Evolutionary conservation across 2,888 invertebrate genomes (phyloP).

Genomic region (Drosophila melanosoma): DNA sequence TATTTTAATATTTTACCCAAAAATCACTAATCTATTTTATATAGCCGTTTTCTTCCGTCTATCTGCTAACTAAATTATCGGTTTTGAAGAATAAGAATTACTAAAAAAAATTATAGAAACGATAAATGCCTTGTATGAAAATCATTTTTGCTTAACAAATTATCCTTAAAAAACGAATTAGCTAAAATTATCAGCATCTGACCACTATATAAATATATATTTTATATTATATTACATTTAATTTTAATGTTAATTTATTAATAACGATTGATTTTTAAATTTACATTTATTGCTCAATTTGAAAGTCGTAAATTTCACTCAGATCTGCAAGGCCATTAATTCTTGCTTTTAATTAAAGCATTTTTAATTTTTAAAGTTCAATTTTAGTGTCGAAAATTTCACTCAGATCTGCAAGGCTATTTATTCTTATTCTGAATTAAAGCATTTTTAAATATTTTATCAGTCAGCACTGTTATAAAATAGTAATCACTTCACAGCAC

Average conservation of each 20-base stretch:
- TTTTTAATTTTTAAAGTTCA: not conserved
- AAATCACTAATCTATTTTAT: not conserved
- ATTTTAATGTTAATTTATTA: no score
- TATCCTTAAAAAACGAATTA: no score
- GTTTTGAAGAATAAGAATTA: no score
- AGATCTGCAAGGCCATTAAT: not conserved
- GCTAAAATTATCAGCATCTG: not conserved
- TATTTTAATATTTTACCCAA: not conserved
- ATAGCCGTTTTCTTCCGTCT: not conserved
- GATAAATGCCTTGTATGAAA: not conserved
- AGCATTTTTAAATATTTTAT: not conserved
- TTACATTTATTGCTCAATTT: not conserved
- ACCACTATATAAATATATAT: not conserved
- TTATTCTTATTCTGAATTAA: not conserved
- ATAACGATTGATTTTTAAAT: not conserved
- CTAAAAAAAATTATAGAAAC: not conserved
- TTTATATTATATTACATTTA: no score
- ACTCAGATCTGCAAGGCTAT: not conserved
- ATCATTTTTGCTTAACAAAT: not conserved
- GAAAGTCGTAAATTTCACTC: not conserved
- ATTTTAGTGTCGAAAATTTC: not conserved
- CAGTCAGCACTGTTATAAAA: not conserved
- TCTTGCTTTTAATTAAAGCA: not conserved
- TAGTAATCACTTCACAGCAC: not conserved
- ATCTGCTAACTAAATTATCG: not conserved